A percentile compares a stretch with the other conserved stretches of the same genome.
These are phyloP conservation scores for Callosobruchus maculatus DNA, from an alignment of 2,888 invertebrate species.

Conservation along the genomic window DNA sequence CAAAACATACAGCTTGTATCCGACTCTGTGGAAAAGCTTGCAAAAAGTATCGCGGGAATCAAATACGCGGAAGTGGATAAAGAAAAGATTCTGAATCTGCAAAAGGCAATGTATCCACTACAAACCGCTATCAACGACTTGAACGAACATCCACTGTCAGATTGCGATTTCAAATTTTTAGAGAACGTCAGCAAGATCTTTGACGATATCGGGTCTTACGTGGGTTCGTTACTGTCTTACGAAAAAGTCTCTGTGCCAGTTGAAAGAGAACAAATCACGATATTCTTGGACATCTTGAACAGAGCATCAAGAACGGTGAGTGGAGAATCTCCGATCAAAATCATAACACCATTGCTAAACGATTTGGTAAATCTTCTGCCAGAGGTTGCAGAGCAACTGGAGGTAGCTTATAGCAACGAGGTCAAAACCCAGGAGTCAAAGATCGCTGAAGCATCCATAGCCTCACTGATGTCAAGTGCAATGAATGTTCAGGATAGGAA, in stretches of 20 bases:
- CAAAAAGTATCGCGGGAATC: constrained; percentile 38
- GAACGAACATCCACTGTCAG: constrained; percentile 32
- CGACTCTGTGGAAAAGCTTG: constrained; percentile 36
- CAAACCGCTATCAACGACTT: constrained; percentile 43
- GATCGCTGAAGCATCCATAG: neutral
- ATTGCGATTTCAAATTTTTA: constrained; percentile 31
- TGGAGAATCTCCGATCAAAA: constrained; percentile 29
- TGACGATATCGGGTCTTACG: constrained; percentile 27
- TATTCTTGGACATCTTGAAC: constrained; percentile 29
- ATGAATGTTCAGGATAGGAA: neutral
- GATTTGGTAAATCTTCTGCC: constrained; percentile 32
- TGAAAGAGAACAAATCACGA: constrained; percentile 25
- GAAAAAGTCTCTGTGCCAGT: constrained; percentile 16
- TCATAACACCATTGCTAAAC: constrained; percentile 28
- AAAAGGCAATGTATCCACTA: constrained; percentile 39
- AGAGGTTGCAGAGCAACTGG: constrained; percentile 33
- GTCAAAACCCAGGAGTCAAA: constrained; percentile 13
- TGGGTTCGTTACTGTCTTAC: constrained; percentile 21
- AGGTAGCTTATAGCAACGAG: constrained; percentile 27
- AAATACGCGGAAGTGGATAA: constrained; percentile 36
- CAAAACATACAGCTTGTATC: constrained; percentile 35
- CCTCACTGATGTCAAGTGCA: neutral
- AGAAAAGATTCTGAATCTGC: constrained; percentile 32
- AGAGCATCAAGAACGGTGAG: constrained; percentile 27
- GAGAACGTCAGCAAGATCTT: constrained; percentile 31